Evolutionary conservation across 2,797 vertebrate genomes (phyloP).

Genomic region (Oryzias sinensis): DNA sequence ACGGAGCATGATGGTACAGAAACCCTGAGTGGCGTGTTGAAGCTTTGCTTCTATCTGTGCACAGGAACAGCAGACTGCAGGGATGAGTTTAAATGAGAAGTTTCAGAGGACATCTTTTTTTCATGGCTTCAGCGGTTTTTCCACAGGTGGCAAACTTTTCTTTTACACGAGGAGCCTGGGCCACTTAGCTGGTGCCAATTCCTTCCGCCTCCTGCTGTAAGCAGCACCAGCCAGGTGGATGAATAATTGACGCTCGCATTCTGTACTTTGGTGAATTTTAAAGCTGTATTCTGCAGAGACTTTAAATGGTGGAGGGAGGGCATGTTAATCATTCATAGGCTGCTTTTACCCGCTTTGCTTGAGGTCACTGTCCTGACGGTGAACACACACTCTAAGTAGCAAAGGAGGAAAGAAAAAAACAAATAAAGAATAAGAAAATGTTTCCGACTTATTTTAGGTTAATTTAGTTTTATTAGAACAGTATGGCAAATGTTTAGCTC

Average conservation of each 20-base stretch:
- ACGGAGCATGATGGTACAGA: constrained; percentile 54
- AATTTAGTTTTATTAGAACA: no score
- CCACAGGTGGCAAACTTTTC: constrained; percentile 50
- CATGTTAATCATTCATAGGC: constrained; percentile 77
- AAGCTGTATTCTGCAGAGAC: constrained; percentile 75
- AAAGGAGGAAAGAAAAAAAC: constrained; percentile 8
- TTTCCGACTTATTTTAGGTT: no score
- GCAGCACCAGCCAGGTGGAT: constrained; percentile 61
- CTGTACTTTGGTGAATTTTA: constrained; percentile 81
- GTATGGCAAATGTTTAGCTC: no score
- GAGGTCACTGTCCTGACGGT: constrained; percentile 71
- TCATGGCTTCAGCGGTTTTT: constrained; percentile 34
- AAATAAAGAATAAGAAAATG: background rate
- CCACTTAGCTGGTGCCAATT: constrained; percentile 66
- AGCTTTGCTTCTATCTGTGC: background rate
- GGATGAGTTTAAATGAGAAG: background rate
- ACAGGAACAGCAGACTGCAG: constrained; percentile 6
- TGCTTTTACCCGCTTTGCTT: constrained; percentile 76
- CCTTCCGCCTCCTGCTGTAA: constrained; percentile 18
- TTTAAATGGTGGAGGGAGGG: constrained; percentile 74
- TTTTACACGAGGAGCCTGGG: constrained; percentile 43
- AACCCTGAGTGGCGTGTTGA: background rate
- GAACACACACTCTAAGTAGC: constrained; percentile 32
- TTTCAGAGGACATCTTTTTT: constrained; percentile 15
- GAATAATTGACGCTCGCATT: constrained; percentile 78